Conservation (phyloP, 2,797 vertebrate genomes). For the Enteromius paludinosus region DNA sequence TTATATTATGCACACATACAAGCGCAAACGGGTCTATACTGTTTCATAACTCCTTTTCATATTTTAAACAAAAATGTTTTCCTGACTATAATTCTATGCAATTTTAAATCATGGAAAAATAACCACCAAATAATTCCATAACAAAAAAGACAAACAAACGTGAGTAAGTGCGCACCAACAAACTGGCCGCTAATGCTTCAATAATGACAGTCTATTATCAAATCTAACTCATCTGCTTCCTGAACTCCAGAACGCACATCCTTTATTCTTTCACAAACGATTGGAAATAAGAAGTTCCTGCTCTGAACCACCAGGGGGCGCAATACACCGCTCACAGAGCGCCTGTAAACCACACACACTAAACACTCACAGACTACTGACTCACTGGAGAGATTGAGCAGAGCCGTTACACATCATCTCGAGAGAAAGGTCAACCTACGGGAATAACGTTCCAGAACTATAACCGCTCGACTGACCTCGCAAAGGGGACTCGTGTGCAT, state of each 20-base stretch:
- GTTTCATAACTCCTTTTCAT: background rate
- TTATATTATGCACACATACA: background rate
- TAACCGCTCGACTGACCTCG: background rate
- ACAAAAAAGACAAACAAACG: background rate
- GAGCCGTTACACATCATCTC: background rate
- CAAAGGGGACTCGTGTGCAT: background rate
- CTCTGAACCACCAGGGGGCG: conserved; percentile 69
- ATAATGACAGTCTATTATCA: background rate
- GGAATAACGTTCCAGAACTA: conserved; percentile 4
- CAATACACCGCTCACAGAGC: background rate
- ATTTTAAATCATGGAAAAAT: background rate
- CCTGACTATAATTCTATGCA: background rate
- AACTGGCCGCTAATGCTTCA: background rate
- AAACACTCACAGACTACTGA: background rate
- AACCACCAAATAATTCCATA: background rate
- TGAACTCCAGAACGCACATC: background rate
- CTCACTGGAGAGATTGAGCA: conserved; percentile 20
- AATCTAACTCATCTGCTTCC: conserved; percentile 5
- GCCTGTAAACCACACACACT: background rate
- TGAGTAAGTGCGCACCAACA: background rate
- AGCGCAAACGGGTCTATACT: background rate
- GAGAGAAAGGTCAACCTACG: conserved; percentile 2
- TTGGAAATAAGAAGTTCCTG: conserved; percentile 40
- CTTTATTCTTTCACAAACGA: background rate
- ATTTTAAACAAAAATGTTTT: background rate